phyloP scores from a whole-genome alignment of 2,888 invertebrate species.

The Melieria omissa region DNA sequence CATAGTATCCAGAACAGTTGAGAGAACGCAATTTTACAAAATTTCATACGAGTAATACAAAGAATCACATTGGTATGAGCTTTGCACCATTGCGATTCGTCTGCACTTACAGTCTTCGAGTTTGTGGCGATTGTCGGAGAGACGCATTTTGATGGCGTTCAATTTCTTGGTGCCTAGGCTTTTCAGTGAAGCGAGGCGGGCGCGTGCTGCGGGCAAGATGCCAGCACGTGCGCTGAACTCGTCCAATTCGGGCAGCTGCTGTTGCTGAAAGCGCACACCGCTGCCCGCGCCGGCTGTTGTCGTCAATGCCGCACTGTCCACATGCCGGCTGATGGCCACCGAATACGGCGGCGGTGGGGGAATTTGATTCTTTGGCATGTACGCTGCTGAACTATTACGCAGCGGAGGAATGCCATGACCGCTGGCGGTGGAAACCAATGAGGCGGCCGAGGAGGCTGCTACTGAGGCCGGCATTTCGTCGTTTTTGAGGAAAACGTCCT shows the following conservation, averaged over 20 bases:
- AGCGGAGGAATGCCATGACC: constrained; percentile 6
- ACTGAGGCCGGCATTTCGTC: constrained; percentile 51
- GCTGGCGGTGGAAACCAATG: neutral
- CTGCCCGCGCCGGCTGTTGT: constrained; percentile 11
- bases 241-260: constrained; percentile 51
- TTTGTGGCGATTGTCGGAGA: constrained; percentile 67
- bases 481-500: constrained; percentile 57
- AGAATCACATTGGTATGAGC: constrained; percentile 4
- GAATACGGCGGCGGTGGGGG: constrained; percentile 55
- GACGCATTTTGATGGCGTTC: constrained; percentile 72
- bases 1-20: constrained; percentile 10
- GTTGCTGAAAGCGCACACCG: constrained; percentile 52
- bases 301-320: constrained; percentile 31
- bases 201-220: constrained; percentile 67
- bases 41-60: constrained; percentile 38
- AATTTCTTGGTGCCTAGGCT: constrained; percentile 78
- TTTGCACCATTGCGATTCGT: neutral
- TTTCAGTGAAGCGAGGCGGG: constrained; percentile 74
- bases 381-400: neutral
- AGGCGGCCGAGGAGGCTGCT: constrained; percentile 26
- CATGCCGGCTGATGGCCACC: constrained; percentile 48
- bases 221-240: constrained; percentile 48
- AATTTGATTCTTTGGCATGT: constrained; percentile 5
- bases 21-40: constrained; percentile 43
- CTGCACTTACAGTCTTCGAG: constrained; percentile 64